Base-by-base conservation (phyloP, 1,140 invertebrate species). In the Brachionus asplanchnoidis region DNA sequence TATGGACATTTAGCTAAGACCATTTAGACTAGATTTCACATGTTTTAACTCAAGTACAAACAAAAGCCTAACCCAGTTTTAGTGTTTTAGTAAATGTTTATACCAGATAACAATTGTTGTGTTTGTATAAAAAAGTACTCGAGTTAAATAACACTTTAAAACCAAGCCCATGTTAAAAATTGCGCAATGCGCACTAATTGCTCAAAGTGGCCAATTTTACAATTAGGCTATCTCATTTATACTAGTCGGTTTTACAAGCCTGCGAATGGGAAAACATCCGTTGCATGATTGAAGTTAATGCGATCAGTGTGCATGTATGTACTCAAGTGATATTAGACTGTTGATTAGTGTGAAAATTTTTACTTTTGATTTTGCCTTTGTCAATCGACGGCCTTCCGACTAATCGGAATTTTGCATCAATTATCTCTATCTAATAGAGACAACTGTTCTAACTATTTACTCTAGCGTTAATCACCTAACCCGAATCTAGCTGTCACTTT, bases 31-130 rank as follows among this genome's bases (percentile, higher is more conserved):
- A 20, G 68, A 73, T 73, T 73, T 73, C 68, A 73, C 68, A 73
- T 73, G 68, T 73, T 73, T 73, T 73, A 73, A 73, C 68, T 73
- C 20, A 40, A 40, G 40, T 73, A 73, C 68, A 73, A 73, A 73
- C 68, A 73, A 73, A 36, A n/a, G 68, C 17, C 68, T 73, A 73
- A 73, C 68, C 68, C 68, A 73, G 66, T 68, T 68, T 68, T 32
- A 73, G 32, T 73, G 32, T 73, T 73, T 73, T 73, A 17, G 2
- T 68, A 73, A 73, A 40, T 42, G 32, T 73, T 73, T 40, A 20
- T 20, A 73, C 32, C 68, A 73, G 68, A 73, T 73, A 73, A 73
- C 68, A 46, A n/a, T 40, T 40, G 28, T 36, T 14, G 11, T 68
- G 26, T 32, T 32, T 40, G 32, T 68, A n/a, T n/a, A 32, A 28